phyloP scores from a whole-genome alignment of 2,113 vertebrate genomes.

The Chloropsis cyanopogon region DNA sequence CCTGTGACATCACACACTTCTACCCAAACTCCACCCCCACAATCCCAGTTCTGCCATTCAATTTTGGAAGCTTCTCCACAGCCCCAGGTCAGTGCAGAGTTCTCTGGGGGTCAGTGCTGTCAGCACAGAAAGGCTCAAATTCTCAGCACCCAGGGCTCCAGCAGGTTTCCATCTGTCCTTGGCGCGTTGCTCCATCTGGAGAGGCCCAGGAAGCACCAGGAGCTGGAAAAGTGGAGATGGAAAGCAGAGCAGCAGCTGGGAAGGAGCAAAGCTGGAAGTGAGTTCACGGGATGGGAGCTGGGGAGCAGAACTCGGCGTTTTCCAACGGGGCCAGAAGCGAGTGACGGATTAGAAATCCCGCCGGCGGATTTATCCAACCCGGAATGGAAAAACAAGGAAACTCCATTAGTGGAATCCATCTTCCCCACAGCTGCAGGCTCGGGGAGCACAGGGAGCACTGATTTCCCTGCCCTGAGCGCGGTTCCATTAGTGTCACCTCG shows the following conservation, averaged over 20 bases:
- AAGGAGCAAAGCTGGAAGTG: neutral
- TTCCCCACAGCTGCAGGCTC: neutral
- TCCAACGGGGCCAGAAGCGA: neutral
- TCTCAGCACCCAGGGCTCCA: neutral
- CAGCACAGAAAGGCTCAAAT: neutral
- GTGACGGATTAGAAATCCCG: neutral
- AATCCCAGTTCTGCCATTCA: neutral
- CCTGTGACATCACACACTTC: neutral
- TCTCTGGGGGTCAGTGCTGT: accelerated
- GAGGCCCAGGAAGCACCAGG: neutral
- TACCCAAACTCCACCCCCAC: neutral
- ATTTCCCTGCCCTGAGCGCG: neutral
- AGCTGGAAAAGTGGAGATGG: accelerated
- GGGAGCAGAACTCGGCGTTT: neutral
- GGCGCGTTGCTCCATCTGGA: neutral
- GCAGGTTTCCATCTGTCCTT: neutral
- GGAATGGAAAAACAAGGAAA: neutral
- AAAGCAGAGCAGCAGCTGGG: neutral
- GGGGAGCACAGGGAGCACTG: neutral
- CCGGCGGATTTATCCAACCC: neutral
- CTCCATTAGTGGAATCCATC: neutral
- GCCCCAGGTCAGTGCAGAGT: neutral
- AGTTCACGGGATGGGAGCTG: neutral
- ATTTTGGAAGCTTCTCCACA: neutral
- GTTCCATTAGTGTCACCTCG: neutral